Evolutionary conservation across 1,140 invertebrate species (phyloP).

Genomic region (Sarcophaga bullata): DNA sequence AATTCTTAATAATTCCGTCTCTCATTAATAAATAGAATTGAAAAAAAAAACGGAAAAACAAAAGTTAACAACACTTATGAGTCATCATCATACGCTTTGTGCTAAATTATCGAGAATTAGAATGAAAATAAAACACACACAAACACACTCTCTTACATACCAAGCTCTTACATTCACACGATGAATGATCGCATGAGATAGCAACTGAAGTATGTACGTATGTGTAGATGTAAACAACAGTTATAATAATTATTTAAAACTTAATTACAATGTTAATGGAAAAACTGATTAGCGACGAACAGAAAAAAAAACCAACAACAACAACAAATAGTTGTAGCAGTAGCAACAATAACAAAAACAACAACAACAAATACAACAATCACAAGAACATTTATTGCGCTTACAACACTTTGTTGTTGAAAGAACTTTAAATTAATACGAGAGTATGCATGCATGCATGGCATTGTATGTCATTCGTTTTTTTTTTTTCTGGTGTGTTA

Average conservation of each 20-base stretch:
- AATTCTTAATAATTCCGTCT: slow-evolving; percentile 37
- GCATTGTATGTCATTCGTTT: too few species aligned
- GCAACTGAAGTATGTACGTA: not conserved
- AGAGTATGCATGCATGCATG: too few species aligned
- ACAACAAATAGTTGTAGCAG: too few species aligned
- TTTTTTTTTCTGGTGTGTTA: too few species aligned
- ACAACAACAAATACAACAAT: too few species aligned
- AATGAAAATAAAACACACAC: slow-evolving; percentile 10
- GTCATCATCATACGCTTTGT: not conserved
- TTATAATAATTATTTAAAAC: not conserved
- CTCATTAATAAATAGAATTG: not conserved
- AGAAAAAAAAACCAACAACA: too few species aligned
- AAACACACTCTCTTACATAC: not conserved
- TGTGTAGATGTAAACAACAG: not conserved
- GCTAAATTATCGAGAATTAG: not conserved
- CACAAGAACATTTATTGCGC: too few species aligned
- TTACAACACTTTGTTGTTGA: too few species aligned
- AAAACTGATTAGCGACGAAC: too few species aligned
- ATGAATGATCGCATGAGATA: not conserved
- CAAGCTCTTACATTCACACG: not conserved
- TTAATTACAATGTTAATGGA: not conserved
- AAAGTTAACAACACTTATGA: not conserved
- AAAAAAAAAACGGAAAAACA: not conserved
- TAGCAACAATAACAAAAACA: too few species aligned
- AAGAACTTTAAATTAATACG: too few species aligned